Percentiles rank a stretch among this genome's conserved stretches.
phyloP scores from a whole-genome alignment of 1,140 invertebrate genomes.

The Calliopsis andreniformis region DNA sequence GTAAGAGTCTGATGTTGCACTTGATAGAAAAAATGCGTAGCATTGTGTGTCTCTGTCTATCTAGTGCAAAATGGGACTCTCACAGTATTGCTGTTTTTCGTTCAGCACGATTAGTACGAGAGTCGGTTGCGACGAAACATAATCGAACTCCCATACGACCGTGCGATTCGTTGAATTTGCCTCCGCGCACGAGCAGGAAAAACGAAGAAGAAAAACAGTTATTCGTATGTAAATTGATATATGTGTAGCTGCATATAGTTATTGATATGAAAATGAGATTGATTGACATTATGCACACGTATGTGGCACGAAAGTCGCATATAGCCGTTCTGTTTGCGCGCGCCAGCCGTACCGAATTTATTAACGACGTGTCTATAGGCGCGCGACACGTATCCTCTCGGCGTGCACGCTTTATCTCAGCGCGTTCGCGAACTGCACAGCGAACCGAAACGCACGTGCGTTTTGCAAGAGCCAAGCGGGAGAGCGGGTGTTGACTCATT shows the following conservation, averaged over 20 bases:
- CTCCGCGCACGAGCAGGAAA: too few relatives aligned
- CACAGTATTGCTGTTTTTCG: too few relatives aligned
- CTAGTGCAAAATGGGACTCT: too few relatives aligned
- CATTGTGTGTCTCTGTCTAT: too few relatives aligned
- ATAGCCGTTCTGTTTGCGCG: constrained; percentile 1
- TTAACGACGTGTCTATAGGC: neutral
- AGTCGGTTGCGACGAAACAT: too few relatives aligned
- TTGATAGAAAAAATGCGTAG: too few relatives aligned
- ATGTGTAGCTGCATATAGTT: neutral
- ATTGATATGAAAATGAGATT: constrained; percentile 18
- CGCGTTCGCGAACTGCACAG: constrained; percentile 33
- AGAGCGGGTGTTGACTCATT: constrained; percentile 57
- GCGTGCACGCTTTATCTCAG: constrained; percentile 30
- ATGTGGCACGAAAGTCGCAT: constrained; percentile 21
- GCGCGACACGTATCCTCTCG: neutral
- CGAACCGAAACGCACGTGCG: constrained; percentile 54
- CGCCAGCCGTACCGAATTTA: constrained; percentile 8
- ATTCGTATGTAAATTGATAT: neutral
- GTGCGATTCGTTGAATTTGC: too few relatives aligned
- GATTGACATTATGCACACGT: constrained; percentile 15
- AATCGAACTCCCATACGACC: too few relatives aligned
- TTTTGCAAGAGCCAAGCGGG: constrained; percentile 43
- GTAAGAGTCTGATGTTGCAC: too few relatives aligned
- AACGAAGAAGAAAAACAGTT: too few relatives aligned
- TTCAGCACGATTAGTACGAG: too few relatives aligned